Percentiles rank a stretch among this genome's conserved stretches.
Conservation (phyloP, 2,113 vertebrate genomes). For the Euleptes europaea region DNA sequence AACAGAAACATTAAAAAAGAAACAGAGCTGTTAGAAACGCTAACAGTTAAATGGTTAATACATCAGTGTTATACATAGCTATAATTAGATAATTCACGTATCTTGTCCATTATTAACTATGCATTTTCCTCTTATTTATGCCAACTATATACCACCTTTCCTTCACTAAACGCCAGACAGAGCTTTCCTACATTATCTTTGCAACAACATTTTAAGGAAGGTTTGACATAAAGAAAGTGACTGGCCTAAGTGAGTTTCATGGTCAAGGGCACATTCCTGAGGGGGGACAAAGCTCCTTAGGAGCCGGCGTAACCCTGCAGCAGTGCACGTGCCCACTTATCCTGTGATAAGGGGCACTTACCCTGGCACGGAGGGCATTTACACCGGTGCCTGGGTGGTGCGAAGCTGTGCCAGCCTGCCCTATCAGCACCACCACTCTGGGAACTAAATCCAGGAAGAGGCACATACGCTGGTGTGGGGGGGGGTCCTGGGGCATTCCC, state of each 20-base stretch:
- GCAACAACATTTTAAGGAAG: background rate
- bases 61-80: background rate
- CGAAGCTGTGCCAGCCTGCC: too few species aligned
- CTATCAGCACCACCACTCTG: too few species aligned
- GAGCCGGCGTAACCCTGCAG: too few species aligned
- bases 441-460: too few species aligned
- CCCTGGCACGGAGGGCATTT: too few species aligned
- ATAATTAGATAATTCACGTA: background rate
- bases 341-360: too few species aligned
- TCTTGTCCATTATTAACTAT: background rate
- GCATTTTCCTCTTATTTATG: background rate
- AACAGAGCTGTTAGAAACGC: background rate
- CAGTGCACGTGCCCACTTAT: too few species aligned
- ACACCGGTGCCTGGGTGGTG: too few species aligned
- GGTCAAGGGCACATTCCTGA: too few species aligned
- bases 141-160: background rate
- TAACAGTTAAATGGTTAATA: background rate
- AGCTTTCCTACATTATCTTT: background rate
- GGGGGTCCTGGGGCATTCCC: too few species aligned
- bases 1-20: conserved; percentile 10
- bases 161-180: background rate
- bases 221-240: background rate
- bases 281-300: too few species aligned
- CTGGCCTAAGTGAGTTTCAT: background rate
- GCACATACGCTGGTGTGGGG: too few species aligned